Conservation (phyloP, 2,113 vertebrate species). For the Nannospalax galili region DNA sequence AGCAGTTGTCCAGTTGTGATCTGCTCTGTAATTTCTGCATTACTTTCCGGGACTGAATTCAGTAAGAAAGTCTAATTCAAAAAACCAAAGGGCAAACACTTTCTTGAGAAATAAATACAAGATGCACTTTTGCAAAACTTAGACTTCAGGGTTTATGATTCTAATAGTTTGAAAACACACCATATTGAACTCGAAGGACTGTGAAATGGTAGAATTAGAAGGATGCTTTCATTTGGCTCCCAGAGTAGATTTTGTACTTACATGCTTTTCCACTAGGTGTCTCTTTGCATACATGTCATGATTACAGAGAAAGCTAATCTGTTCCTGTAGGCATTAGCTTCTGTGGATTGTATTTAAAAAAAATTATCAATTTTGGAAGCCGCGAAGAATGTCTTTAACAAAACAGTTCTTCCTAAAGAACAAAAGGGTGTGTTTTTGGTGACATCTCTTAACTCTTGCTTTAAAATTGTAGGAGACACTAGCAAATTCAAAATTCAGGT, state of each 20-base stretch:
- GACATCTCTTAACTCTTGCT: background rate
- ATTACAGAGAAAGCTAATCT: background rate
- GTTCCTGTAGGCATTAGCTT: background rate
- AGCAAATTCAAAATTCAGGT: background rate
- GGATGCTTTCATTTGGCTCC: background rate
- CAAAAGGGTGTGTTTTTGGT: background rate
- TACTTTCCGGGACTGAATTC: background rate
- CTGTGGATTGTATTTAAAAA: background rate
- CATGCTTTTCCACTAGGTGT: slow-evolving; percentile 16
- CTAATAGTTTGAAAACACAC: background rate
- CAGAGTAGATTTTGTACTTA: background rate
- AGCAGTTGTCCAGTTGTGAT: background rate
- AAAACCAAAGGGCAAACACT: background rate
- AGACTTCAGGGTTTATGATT: background rate
- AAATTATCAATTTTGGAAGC: background rate
- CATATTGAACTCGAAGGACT: background rate
- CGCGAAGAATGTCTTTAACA: background rate
- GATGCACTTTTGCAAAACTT: slow-evolving; percentile 12
- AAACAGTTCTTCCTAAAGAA: background rate
- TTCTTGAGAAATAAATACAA: background rate
- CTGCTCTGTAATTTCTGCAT: background rate
- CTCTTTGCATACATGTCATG: slow-evolving; percentile 6
- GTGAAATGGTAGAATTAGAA: background rate
- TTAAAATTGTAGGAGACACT: background rate
- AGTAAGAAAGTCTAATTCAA: background rate